These are phyloP conservation scores for Periophthalmus modestus DNA, from an alignment of 2,113 vertebrate species.

Conservation along the genomic window DNA sequence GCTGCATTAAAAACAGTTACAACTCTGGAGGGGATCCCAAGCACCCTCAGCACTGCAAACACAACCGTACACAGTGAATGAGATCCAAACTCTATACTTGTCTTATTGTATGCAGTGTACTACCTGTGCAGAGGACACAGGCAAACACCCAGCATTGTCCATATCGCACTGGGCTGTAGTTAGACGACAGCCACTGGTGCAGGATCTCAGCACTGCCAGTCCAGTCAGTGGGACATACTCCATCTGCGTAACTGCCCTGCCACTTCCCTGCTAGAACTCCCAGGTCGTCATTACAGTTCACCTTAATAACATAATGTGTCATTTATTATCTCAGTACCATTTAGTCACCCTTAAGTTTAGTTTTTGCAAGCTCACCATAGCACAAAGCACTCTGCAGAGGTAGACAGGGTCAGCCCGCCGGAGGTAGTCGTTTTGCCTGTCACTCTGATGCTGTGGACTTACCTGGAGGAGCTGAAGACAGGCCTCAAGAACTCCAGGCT, in stretches of 20 bases:
- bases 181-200: slow-evolving; percentile 41
- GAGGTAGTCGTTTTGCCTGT: slow-evolving; percentile 51
- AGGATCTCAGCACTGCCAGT: slow-evolving; percentile 62
- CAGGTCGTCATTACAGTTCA: slow-evolving; percentile 61
- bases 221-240: slow-evolving; percentile 55
- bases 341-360: neutral
- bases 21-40: slow-evolving; percentile 66
- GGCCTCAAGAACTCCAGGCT: slow-evolving; percentile 59
- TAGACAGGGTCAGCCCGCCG: slow-evolving; percentile 55
- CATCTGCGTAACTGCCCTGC: slow-evolving; percentile 44
- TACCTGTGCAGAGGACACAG: slow-evolving; percentile 66
- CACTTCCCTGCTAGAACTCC: slow-evolving; percentile 59
- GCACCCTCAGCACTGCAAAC: slow-evolving; percentile 58
- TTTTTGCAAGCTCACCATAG: slow-evolving; percentile 58
- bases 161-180: slow-evolving; percentile 52
- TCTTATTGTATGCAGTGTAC: neutral
- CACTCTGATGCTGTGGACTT: slow-evolving; percentile 46
- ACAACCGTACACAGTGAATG: neutral
- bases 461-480: slow-evolving; percentile 63
- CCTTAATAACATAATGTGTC: slow-evolving; percentile 26
- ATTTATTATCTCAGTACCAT: neutral
- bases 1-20: slow-evolving; percentile 68
- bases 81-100: neutral
- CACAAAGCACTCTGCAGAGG: slow-evolving; percentile 65
- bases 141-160: slow-evolving; percentile 72